These are phyloP conservation scores for Stenoptilia bipunctidactyla DNA, from an alignment of 2,888 invertebrate species.

Conservation along the genomic window DNA sequence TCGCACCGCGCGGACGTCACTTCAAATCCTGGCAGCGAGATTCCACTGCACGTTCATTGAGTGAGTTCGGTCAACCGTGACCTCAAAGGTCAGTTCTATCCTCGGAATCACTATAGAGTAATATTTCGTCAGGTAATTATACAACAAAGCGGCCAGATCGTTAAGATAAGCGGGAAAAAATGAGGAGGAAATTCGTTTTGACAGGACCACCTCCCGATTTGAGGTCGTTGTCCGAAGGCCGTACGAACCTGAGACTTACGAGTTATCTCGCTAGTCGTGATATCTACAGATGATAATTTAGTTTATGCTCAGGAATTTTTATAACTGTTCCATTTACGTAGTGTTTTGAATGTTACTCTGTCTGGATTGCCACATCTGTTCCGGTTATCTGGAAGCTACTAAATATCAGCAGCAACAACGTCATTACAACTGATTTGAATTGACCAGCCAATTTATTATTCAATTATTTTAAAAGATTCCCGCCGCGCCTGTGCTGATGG, in stretches of 20 bases:
- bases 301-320: too few species aligned
- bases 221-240: slow-evolving; percentile 2
- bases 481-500: slow-evolving; percentile 3
- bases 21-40: slow-evolving; percentile 6
- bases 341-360: too few species aligned
- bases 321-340: too few species aligned
- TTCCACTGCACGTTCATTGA: slow-evolving; percentile 22
- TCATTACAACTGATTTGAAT: not conserved
- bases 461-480: slow-evolving; percentile 8
- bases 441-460: slow-evolving; percentile 9
- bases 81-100: slow-evolving; percentile 20
- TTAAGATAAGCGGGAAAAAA: slow-evolving; percentile 37
- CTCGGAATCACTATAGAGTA: slow-evolving; percentile 14
- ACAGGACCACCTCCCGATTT: slow-evolving; percentile 22
- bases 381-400: too few species aligned
- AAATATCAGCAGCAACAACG: not conserved
- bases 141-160: slow-evolving; percentile 34
- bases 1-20: slow-evolving; percentile 4
- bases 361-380: too few species aligned
- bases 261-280: not conserved
- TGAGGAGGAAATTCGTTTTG: slow-evolving; percentile 20
- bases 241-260: too few species aligned
- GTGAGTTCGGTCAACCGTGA: slow-evolving; percentile 28
- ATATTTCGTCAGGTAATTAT: slow-evolving; percentile 32
- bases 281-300: not conserved